phyloP scores from a whole-genome alignment of 2,888 invertebrate genomes.

The Rhorus exstirpatorius region DNA sequence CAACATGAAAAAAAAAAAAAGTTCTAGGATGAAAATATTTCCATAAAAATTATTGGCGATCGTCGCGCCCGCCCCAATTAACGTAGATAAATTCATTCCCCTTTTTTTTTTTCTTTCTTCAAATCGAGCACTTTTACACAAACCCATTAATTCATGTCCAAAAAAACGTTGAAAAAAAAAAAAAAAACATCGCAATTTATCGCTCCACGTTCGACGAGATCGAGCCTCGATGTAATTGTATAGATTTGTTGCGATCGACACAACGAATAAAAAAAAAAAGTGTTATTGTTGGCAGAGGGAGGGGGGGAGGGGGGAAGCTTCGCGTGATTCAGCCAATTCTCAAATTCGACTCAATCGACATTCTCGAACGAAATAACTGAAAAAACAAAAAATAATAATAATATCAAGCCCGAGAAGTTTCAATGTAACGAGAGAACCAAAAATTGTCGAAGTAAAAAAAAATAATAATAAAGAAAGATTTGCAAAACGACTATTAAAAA shows the following conservation, averaged over 20 bases:
- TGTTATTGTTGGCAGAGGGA: constrained; percentile 36
- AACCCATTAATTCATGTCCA: constrained; percentile 6
- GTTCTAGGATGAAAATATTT: constrained; percentile 14
- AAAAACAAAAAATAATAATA: neutral
- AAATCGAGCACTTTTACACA: constrained; percentile 48
- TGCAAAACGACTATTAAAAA: constrained; percentile 41
- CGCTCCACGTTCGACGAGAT: constrained; percentile 16
- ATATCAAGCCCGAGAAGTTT: constrained; percentile 17
- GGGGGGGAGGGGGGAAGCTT: constrained; percentile 23
- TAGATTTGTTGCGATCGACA: constrained; percentile 70
- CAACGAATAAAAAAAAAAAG: constrained; percentile 71
- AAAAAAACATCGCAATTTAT: neutral
- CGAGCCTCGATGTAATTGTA: constrained; percentile 51
- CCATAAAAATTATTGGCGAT: constrained; percentile 42
- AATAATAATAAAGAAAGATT: constrained; percentile 33
- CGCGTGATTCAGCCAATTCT: constrained; percentile 35
- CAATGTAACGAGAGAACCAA: constrained; percentile 3
- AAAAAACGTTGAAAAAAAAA: constrained; percentile 9
- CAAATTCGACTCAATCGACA: neutral
- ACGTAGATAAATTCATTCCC: constrained; percentile 25
- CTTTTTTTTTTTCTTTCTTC: constrained; percentile 9
- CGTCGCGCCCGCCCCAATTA: constrained; percentile 45
- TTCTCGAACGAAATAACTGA: constrained; percentile 17
- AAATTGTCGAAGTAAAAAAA: constrained; percentile 28
- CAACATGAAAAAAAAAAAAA: constrained; percentile 30